Percentiles rank a stretch among this genome's conserved stretches.
These are phyloP conservation scores for Sparus aurata DNA, from an alignment of 2,797 vertebrate genomes.

Conservation along the genomic window DNA sequence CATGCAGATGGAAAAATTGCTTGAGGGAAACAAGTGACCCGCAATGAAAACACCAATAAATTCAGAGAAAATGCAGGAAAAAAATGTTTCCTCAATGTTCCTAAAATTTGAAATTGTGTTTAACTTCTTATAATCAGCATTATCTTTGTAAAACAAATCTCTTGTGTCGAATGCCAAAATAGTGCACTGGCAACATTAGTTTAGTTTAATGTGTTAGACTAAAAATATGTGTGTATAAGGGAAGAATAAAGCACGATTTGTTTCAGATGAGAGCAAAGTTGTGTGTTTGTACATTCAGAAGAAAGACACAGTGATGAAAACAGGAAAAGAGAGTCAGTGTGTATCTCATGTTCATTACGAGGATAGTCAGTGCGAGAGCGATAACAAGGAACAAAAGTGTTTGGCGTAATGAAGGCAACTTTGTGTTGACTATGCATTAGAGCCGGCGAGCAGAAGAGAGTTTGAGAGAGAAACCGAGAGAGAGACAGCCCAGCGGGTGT, in stretches of 20 bases:
- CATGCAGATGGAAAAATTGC: neutral
- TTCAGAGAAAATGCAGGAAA: no score
- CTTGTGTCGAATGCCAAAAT: neutral
- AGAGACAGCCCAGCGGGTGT: constrained; percentile 39
- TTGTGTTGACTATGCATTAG: constrained; percentile 29
- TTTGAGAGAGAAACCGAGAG: constrained; percentile 15
- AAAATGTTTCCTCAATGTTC: no score
- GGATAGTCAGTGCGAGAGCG: constrained; percentile 13
- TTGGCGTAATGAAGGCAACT: constrained; percentile 54
- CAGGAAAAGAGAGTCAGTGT: constrained; percentile 32
- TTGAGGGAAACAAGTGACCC: neutral
- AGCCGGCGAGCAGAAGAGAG: constrained; percentile 37
- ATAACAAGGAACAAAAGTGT: constrained; percentile 59
- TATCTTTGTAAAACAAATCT: neutral
- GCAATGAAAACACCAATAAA: neutral
- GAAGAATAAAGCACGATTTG: constrained; percentile 15
- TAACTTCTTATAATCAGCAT: neutral
- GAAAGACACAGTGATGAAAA: constrained; percentile 24
- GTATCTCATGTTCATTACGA: constrained; percentile 16
- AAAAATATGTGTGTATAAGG: neutral
- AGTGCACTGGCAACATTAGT: neutral
- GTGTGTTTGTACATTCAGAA: constrained; percentile 28
- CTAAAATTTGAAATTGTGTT: neutral
- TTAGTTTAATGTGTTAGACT: neutral
- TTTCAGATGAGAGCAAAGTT: constrained; percentile 3